phyloP scores from a whole-genome alignment of 2,888 invertebrate genomes.

The Cenopis cana region DNA sequence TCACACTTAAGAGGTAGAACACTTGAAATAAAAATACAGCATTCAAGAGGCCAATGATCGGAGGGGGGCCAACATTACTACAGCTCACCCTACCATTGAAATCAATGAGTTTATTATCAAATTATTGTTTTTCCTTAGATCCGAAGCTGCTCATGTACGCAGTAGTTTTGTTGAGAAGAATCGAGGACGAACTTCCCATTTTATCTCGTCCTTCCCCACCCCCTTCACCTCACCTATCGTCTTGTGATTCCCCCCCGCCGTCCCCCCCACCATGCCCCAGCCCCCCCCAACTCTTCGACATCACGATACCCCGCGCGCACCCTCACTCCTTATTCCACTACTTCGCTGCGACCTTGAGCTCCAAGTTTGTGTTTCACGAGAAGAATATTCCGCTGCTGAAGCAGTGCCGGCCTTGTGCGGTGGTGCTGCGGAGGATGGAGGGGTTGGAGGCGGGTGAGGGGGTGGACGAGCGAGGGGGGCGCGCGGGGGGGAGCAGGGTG shows the following conservation, averaged over 20 bases:
- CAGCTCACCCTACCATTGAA: no score
- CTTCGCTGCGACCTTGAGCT: background rate
- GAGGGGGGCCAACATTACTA: no score
- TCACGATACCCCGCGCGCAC: no score
- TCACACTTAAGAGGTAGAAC: no score
- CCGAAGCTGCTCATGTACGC: constrained; percentile 35
- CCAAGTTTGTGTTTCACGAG: background rate
- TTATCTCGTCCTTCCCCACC: background rate
- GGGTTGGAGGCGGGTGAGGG: background rate
- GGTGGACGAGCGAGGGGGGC: background rate
- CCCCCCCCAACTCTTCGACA: background rate
- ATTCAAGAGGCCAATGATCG: no score
- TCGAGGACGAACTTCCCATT: background rate
- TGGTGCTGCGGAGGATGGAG: constrained; percentile 5
- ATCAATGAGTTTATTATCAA: no score
- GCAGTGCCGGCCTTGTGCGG: constrained; percentile 14
- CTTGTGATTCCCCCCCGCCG: background rate
- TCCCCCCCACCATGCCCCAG: background rate
- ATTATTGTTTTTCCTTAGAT: constrained; percentile 5
- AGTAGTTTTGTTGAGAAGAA: constrained; percentile 3
- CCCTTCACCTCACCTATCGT: background rate
- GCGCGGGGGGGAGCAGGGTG: constrained; percentile 5
- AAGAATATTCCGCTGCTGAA: background rate
- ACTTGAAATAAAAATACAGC: no score
- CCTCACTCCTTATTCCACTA: background rate